These are phyloP conservation scores for Callinectes sapidus DNA, from an alignment of 2,888 invertebrate genomes.

Conservation along the genomic window DNA sequence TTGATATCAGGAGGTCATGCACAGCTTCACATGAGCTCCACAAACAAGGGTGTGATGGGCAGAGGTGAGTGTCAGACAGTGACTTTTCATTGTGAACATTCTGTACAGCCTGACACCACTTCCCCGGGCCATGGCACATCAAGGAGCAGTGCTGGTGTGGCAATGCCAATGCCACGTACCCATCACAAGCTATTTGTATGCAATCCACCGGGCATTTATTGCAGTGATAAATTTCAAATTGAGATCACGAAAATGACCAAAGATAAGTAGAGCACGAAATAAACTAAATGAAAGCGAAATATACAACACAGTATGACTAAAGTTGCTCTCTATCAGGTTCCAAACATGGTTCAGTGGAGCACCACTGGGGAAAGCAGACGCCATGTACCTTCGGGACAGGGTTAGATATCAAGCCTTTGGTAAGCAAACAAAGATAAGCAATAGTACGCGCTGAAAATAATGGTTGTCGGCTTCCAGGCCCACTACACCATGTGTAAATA, in stretches of 20 bases:
- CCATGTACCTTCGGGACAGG: background rate
- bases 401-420: conserved; percentile 18
- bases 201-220: background rate
- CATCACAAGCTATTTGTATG: background rate
- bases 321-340: background rate
- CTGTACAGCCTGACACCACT: too few species aligned
- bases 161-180: background rate
- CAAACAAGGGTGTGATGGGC: too few species aligned
- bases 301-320: background rate
- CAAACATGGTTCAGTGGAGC: background rate
- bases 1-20: too few species aligned
- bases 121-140: too few species aligned
- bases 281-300: background rate
- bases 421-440: background rate
- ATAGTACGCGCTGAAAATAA: background rate
- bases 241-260: background rate
- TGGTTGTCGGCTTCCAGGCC: background rate
- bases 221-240: background rate
- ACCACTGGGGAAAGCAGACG: conserved; percentile 10
- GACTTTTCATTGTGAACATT: too few species aligned
- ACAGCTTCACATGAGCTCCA: too few species aligned
- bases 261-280: background rate
- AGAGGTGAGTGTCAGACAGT: too few species aligned
- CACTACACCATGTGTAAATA: background rate
- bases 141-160: background rate